Percentiles rank a stretch among this genome's conserved stretches.
Evolutionary conservation across 2,113 vertebrate genomes (phyloP).

Genomic region (Prunella himalayana): DNA sequence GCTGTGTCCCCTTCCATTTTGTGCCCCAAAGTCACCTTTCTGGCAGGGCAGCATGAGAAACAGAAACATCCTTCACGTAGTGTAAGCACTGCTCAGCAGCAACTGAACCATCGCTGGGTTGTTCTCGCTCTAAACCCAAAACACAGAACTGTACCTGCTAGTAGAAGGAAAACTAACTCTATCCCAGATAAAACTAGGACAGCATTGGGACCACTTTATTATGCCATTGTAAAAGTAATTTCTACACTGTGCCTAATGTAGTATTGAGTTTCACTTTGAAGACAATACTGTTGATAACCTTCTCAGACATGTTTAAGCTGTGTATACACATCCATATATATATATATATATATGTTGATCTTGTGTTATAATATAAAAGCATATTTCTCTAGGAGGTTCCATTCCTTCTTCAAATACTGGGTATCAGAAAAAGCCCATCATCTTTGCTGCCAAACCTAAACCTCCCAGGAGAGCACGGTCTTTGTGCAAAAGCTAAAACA

Average conservation of each 20-base stretch:
- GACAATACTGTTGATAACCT: background rate
- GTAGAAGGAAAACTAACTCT: background rate
- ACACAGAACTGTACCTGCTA: background rate
- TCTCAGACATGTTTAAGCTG: background rate
- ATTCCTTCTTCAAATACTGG: background rate
- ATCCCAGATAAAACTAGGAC: background rate
- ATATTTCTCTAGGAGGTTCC: background rate
- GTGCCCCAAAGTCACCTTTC: background rate
- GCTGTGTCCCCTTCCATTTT: background rate
- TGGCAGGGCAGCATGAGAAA: background rate
- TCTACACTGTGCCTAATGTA: background rate
- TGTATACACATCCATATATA: background rate
- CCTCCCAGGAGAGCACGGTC: background rate
- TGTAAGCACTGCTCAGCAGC: background rate
- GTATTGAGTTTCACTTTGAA: background rate
- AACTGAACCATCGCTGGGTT: background rate
- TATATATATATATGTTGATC: background rate
- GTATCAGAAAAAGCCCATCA: background rate
- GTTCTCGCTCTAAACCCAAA: background rate
- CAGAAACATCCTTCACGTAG: background rate
- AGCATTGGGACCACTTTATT: background rate
- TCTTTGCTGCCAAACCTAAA: background rate
- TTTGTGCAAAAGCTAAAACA: background rate
- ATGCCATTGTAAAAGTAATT: background rate
- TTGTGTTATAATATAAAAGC: background rate